A percentile compares a stretch with the other conserved stretches of the same genome.
Conservation (phyloP, 2,113 vertebrate species). For the Fregetta grallaria region DNA sequence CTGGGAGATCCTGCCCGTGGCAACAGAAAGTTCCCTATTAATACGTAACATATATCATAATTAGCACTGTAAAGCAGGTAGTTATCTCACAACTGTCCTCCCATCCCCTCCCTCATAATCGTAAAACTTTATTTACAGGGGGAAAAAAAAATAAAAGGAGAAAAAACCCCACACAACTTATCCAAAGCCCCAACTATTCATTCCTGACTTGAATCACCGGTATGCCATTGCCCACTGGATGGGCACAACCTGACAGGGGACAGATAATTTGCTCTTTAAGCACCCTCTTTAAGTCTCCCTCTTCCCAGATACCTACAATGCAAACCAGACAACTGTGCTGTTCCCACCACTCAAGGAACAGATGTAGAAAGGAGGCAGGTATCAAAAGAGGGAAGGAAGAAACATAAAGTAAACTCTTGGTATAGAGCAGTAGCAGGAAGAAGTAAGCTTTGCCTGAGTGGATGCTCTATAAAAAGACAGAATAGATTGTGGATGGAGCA, state of each 20-base stretch:
- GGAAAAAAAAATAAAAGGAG: rapidly evolving
- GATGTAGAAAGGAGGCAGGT: background rate
- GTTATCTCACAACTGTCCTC: background rate
- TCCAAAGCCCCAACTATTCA: background rate
- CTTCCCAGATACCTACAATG: background rate
- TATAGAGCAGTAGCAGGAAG: background rate
- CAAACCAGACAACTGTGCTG: background rate
- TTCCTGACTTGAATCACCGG: background rate
- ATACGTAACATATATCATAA: constrained; percentile 9
- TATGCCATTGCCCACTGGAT: background rate
- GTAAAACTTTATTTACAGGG: background rate
- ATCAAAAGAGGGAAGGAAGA: background rate
- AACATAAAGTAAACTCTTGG: background rate
- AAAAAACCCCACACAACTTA: background rate
- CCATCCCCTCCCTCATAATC: background rate
- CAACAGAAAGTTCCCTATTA: background rate
- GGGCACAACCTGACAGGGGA: background rate
- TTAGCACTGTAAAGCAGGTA: background rate
- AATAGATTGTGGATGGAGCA: background rate
- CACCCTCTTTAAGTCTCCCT: background rate
- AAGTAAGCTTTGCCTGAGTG: background rate
- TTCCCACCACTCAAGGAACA: background rate
- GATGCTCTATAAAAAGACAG: background rate
- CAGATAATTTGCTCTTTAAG: background rate
- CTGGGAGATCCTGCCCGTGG: background rate